phyloP scores from a whole-genome alignment of 1,140 invertebrate genomes.

The Ceratina australensis region DNA sequence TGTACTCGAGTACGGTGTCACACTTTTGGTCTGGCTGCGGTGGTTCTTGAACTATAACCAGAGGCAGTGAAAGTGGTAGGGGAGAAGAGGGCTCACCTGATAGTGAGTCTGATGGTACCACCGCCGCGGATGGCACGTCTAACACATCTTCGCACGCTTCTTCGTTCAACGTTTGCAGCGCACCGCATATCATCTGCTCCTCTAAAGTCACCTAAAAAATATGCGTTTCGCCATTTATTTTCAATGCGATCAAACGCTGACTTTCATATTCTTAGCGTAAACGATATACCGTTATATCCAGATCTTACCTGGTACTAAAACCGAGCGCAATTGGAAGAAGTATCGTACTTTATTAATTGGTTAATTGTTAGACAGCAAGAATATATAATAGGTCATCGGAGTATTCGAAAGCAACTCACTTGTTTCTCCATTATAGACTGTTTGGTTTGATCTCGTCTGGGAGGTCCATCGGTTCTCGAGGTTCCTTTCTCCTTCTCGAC shows the following conservation, averaged over 20 bases:
- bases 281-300: not conserved
- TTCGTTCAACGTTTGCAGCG: slow-evolving; percentile 93
- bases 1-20: slow-evolving; percentile 71
- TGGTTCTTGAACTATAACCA: slow-evolving; percentile 78
- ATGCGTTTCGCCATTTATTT: not conserved
- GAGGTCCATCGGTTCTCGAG: slow-evolving; percentile 72
- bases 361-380: slow-evolving; percentile 10
- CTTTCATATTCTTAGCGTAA: not conserved
- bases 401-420: slow-evolving; percentile 75
- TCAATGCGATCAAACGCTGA: not conserved
- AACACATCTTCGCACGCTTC: slow-evolving; percentile 94
- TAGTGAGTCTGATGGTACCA: slow-evolving; percentile 72
- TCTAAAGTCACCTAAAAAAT: slow-evolving; percentile 90
- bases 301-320: slow-evolving; percentile 77
- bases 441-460: slow-evolving; percentile 79
- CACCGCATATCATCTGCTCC: slow-evolving; percentile 96
- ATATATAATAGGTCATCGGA: not conserved
- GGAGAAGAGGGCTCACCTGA: slow-evolving; percentile 77
- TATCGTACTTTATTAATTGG: slow-evolving; percentile 40
- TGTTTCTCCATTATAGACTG: slow-evolving; percentile 88
- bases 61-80: slow-evolving; percentile 76
- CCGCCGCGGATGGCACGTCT: slow-evolving; percentile 78
- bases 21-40: slow-evolving; percentile 73
- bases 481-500: slow-evolving; percentile 76
- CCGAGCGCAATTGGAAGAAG: slow-evolving; percentile 45